Evolutionary conservation across 2,888 invertebrate species (phyloP), one percentile per base, ranked within the genome.

Genomic region (Caenorhabditis panamensis): DNA sequence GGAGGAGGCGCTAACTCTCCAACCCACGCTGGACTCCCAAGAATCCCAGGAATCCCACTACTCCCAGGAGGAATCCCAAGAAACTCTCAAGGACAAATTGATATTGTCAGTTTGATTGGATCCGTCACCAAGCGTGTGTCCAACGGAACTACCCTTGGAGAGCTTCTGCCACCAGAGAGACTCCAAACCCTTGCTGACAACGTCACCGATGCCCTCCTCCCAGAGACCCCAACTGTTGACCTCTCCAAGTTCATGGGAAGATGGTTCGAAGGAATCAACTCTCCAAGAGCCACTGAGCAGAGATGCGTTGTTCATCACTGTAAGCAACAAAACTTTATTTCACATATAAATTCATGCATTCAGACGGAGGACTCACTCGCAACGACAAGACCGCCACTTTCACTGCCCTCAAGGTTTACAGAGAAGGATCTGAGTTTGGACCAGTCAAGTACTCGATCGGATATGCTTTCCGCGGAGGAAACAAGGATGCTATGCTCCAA

Each of bases 1-100:
- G 92, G 92, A 54, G 86, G 95, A 62, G 95, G 94, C 88, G 96
- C 92, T 91, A 90, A 90, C 84, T 85, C 86, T 1, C 90, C 90
- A 66, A 84, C 89, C 13, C 88, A 89, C 79, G 90, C 90, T 18
- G 90, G 90, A 61, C 88, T 90, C 31, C 90, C 90, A 44, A 84
- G 89, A 66, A 88, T 90, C 51, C 90, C 90, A 67, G 90, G 90
- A 68, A 88, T 91, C 62, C 90, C 90, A 66, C 87, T 90, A 44
- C 86, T 90, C 41, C 90, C 90, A 66, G 89, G 89, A 62, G 90
- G 90, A 61, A 89, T 91, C 68, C 90, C 91, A 31, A 79, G 90
- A 62, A 89, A 90, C 82, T 81, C 90, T 11, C 88, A 89, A 63
- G 90, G 90, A 77, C 90, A 91, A 83, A 89, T 91, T 63, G 90